A percentile compares a stretch with the other conserved stretches of the same genome.
phyloP scores from a whole-genome alignment of 2,113 vertebrate species.

The Cheirogaleus medius region DNA sequence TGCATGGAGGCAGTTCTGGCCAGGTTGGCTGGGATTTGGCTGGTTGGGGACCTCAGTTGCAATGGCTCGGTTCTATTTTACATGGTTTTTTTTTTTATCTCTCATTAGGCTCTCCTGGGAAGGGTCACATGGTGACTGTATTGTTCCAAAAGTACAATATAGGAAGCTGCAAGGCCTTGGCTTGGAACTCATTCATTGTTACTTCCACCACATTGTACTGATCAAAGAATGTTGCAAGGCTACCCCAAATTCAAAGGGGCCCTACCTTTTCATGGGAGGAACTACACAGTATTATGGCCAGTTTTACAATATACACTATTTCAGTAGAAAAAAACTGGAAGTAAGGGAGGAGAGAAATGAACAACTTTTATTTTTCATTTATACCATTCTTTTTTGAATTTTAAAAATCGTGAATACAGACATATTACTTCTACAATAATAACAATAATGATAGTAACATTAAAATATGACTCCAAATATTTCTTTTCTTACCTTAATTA shows the following conservation, averaged over 20 bases:
- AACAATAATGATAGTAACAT: not conserved
- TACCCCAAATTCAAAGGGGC: not conserved
- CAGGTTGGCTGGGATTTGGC: not conserved
- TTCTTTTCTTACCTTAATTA: not conserved
- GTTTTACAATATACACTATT: not conserved
- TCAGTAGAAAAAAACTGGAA: not conserved
- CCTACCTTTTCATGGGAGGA: not conserved
- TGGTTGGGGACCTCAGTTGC: not conserved
- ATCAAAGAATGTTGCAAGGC: not conserved
- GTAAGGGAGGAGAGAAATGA: not conserved
- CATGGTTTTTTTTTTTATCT: not conserved
- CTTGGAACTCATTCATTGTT: not conserved
- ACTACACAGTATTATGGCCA: not conserved
- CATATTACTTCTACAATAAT: not conserved
- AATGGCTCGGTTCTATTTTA: not conserved
- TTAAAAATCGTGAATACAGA: not conserved
- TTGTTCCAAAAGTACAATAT: not conserved
- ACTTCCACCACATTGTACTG: not conserved
- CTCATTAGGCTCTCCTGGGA: not conserved
- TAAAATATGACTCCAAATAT: conserved; percentile 3
- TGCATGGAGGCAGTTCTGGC: not conserved
- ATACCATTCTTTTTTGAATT: not conserved
- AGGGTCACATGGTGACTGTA: not conserved
- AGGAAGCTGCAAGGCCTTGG: not conserved
- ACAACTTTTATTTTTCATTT: not conserved